Base-by-base conservation (phyloP, 2,888 invertebrate species). In the Allophyes oxyacanthae region DNA sequence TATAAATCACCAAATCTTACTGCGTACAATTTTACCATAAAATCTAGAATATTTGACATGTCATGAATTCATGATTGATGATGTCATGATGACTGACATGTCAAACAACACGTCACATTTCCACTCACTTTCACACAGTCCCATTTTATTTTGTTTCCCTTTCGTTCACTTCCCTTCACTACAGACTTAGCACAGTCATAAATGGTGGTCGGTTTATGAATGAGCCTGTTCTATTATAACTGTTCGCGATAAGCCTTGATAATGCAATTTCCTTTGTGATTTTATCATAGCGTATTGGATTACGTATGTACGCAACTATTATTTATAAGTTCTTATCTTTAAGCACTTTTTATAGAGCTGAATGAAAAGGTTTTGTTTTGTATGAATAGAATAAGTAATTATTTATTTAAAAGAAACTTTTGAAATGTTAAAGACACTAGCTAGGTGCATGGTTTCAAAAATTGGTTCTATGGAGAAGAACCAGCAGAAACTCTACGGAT, bases 171-270 rank as follows among this genome's bases (percentile, higher is more conserved):
- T 58, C 43, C 37, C 28, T 25, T 37, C 44, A 14, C 9, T 20
- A 38, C 28, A 49, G 38, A 63, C 41, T 46, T 52, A 50, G 25
- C n/a, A 36, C 42, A 32, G 25, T 25, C 41, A 43, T 52, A 54
- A 44, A 45, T 20, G 72, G 28, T 58, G 52, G 62, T 42, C 25
- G 45, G 25, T 37, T 48, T 52, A 63, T 67, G 71, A 82, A 79
- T 82, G 79, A 75, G 51, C 44, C 8, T 33, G 14, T 62, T 52
- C 45, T 62, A 63, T 50, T 51, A 50, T 48, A 49, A 34, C 57
- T 52, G 32, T 59, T 66, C 46, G 42, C 57, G 80, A 82, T 83
- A 83, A 83, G 69, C 53, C 37, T 15, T 64, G 81, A 87, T 85
- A 86, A 68, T 78, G 72, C 71, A 73, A 79, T 70, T 42, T 82